Evolutionary conservation across 2,888 invertebrate species (phyloP), one percentile per base, ranked within the genome.

Genomic region (Melitaea athalia): DNA sequence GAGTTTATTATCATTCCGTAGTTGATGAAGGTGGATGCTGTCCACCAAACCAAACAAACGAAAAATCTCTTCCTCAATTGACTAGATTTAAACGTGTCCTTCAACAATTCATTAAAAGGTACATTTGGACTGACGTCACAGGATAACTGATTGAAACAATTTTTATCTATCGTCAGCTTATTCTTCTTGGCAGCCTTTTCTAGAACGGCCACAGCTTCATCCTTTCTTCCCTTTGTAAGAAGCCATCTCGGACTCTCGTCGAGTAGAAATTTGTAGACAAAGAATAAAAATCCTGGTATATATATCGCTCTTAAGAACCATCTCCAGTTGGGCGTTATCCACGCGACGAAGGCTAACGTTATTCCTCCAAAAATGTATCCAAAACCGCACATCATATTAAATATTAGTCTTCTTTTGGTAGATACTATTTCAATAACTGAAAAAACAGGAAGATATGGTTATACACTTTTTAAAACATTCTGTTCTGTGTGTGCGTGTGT

Each of bases 191-290:
- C 95, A 17, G 95, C 94, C 75, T 93, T 94, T 14, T 93, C 86
- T 57, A 96, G 83, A n/a, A 96, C 93, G 3, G 80, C 81, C 69
- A 94, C 91, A 0, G 96, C 96, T 78, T 95, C 91, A 0, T 95
- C 93, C 69, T 94, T 93, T 72, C 94, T 93, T 5, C 95, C 95
- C 81, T 95, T 95, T 24, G 95, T 95, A n/a, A 96, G 85, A 5
- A 97, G 90, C 97, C 97, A 97, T 78, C 97, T 92, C n/a, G 96
- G 94, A 63, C 96, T 96, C 85, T 96, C 96, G 6, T 96, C 96
- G 52, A 96, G 85, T 0, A 95, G 77, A 92, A 94, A 95, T 57
- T 94, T 92, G 77, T 96, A 96, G 6, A 93, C 82, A 59, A 96
- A 80, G 72, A 96, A 94, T 0, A 96, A 81, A 10, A 96, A 80